Base-by-base conservation (phyloP, 1,140 invertebrate species). In the Daktulosphaira vitifoliae region DNA sequence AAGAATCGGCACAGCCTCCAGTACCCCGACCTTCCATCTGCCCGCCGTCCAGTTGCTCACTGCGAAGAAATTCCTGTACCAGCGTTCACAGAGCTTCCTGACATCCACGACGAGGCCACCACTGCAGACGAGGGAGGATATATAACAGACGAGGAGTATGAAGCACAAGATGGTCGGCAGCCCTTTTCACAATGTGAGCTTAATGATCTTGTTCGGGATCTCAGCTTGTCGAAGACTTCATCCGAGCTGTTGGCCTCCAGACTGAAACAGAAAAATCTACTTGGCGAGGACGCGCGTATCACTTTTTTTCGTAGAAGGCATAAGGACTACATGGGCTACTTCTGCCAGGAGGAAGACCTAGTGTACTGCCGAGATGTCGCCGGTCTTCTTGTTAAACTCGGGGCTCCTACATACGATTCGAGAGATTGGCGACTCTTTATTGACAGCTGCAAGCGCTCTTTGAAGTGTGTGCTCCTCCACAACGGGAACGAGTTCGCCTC, bases 391-490 rank as follows among this genome's bases (percentile, higher is more conserved):
- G n/a, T 4, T 20, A n/a, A 50, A 50, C 16, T 50, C n/a, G 48
- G 48, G 9, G 11, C 15, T 50, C n/a, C n/a, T n/a, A n/a, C n/a
- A n/a, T n/a, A n/a, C 13, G 22, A 22, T 22, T 11, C 50, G 16
- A 8, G 16, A 29, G 23, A 52, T 26, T 52, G 50, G 50, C 50
- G 50, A 15, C 25, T 52, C 16, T 52, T 52, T 33, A 52, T 29
- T 15, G 50, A 52, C 23, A 52, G 50, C 16, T 52, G 2, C 1
- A 29, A 2, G 7, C 9, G 23, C 11, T n/a, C 11, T 29, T 68
- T 76, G 6, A 74, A 76, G 68, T 71, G 67, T 22, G 72, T 73
- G n/a, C 56, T 76, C 13, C 56, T 74, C 2, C 71, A 75, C 49
- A 73, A 74, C 51, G 70, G 73, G 56, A 74, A 76, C 65, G 50